Evolutionary conservation across 2,113 vertebrate genomes (phyloP), one percentile per base, ranked within the genome.

Genomic region (Atrichornis clamosus): DNA sequence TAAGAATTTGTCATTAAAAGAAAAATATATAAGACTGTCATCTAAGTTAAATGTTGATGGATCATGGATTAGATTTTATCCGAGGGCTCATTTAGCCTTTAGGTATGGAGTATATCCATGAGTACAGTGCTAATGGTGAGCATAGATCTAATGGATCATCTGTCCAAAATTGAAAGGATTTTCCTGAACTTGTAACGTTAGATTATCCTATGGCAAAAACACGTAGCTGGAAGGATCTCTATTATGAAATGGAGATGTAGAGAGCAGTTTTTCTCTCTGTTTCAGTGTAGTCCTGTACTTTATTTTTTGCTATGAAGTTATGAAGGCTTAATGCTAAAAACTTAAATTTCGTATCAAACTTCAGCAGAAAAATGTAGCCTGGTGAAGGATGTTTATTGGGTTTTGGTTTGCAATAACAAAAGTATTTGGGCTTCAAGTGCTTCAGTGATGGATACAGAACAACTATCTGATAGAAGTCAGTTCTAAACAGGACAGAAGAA

Each of bases 111-210:
- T 75, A 11, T 49, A 77, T 90, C 67, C 2, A 0, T 81, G 69
- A 91, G n/a, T 92, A 69, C n/a, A 80, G 39, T 65, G 50, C 65
- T 91, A 69, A 84, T 76, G 82, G 64, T 84, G 37, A 82, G 21
- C 87, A 55, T 87, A 92, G 35, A 50, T 83, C 47, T 85, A 93
- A 93, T 70, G 65, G 65, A 94, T 95, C 60, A 73, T 89, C 90
- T 91, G 49, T 95, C 83, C 59, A 87, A 62, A 95, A 93, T 85
- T 83, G 88, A 92, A 90, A 93, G 67, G 63, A 76, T 65, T 53
- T 83, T 87, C 76, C 72, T 95, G 79, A 89, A 84, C 70, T 53
- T 75, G 22, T 35, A 78, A 35, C 33, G 22, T 59, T 28, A 49
- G 14, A 18, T 59, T 84, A 60, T 86, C 64, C 58, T 60, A 62